Evolutionary conservation across 2,797 vertebrate genomes (phyloP).

Genomic region (Sebastes hopkinsi): DNA sequence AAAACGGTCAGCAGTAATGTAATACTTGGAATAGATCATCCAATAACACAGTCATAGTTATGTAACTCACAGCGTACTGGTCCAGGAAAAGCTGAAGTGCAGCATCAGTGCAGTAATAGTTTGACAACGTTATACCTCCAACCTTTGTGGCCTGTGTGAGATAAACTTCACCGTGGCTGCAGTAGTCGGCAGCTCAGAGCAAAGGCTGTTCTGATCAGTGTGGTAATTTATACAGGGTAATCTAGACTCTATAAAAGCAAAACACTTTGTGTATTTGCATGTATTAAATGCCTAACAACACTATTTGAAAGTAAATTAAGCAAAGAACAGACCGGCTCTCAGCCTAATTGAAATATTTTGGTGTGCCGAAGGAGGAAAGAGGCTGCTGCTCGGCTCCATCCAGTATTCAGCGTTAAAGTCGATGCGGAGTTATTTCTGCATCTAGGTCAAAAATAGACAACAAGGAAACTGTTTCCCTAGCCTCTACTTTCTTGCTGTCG

Average conservation of each 20-base stretch:
- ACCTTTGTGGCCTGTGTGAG: slow-evolving; percentile 8
- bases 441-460: slow-evolving; percentile 76
- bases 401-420: slow-evolving; percentile 52
- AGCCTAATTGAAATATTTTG: slow-evolving; percentile 38
- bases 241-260: slow-evolving; percentile 35
- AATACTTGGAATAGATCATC: slow-evolving; percentile 4
- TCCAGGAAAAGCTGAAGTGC: slow-evolving; percentile 32
- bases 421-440: slow-evolving; percentile 70
- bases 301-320: slow-evolving; percentile 44
- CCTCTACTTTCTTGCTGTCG: slow-evolving; percentile 57
- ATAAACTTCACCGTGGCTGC: background rate
- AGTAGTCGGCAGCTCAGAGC: slow-evolving; percentile 10
- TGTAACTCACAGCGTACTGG: slow-evolving; percentile 2
- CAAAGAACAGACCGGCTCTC: slow-evolving; percentile 4
- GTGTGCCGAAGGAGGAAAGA: slow-evolving; percentile 34
- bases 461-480: slow-evolving; percentile 66
- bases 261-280: slow-evolving; percentile 39
- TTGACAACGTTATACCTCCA: slow-evolving; percentile 9
- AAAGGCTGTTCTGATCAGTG: slow-evolving; percentile 8
- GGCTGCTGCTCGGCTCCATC: slow-evolving; percentile 37
- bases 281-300: slow-evolving; percentile 37
- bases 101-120: slow-evolving; percentile 17
- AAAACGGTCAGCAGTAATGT: slow-evolving; percentile 1
- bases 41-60: slow-evolving; percentile 19
- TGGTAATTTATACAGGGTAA: slow-evolving; percentile 42